Base-by-base conservation (phyloP, 2,113 vertebrate genomes). In the Xiphophorus hellerii region DNA sequence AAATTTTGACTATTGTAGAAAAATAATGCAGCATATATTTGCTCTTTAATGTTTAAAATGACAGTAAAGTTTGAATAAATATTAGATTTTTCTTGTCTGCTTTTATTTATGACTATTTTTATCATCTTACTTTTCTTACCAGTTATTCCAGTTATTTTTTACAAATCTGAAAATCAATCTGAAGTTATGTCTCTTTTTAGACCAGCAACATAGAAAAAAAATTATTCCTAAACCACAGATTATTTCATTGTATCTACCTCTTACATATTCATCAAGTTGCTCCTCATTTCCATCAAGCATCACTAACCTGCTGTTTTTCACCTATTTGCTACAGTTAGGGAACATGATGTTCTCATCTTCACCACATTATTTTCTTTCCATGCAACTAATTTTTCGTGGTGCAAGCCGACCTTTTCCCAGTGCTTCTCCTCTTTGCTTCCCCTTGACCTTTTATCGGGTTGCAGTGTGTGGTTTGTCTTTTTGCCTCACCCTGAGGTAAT, bases 361-460 rank as follows among this genome's bases (percentile, higher is more conserved):
- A 0, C 42, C 54, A 75, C 62, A 61, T 74, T 71, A 81, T 85
- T 88, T 89, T 87, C 73, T 74, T 89, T 81, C 67, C 79, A 89
- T 84, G 66, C 80, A 75, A 54, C 83, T 73, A 30, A 78, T 89
- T 88, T 89, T 76, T 71, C 78, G 74, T 77, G 74, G 69, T 85
- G 76, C 88, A 68, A 64, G 81, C 37, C 71, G 88, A 93, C 91
- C 90, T 93, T 94, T 93, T 86, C 84, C 87, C 65, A 28, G 25
- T 61, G 44, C 78, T 68, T 80, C 85, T 84, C 80, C 70, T 81
- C 68, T 71, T 81, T 63, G 83, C 82, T 82, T 92, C 88, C 84
- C 88, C 88, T 94, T 93, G 93, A 94, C 93, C 92, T 94, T 94
- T 67, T 77, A 62, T 37, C 77, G 35, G 80, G 81, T 89, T 65